Percentiles rank a stretch among this genome's conserved stretches.
Evolutionary conservation across 2,888 invertebrate genomes (phyloP).

Genomic region (Lithophane semibrunnea): DNA sequence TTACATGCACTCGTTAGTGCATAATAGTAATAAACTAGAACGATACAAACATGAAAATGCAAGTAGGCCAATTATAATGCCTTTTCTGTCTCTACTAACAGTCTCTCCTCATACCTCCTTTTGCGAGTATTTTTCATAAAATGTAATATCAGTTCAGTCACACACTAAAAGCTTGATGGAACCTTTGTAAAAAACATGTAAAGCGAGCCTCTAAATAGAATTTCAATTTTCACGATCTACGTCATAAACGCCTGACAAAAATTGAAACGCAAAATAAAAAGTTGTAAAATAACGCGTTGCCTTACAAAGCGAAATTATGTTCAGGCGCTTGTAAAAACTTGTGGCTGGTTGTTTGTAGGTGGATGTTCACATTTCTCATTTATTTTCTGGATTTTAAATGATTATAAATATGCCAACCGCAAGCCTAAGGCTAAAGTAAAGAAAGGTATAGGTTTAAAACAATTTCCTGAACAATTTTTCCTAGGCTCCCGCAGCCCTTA

Average conservation of each 20-base stretch:
- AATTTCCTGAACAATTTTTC: slow-evolving; percentile 73
- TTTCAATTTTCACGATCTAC: slow-evolving; percentile 1
- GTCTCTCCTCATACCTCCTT: background rate
- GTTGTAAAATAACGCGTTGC: slow-evolving; percentile 5
- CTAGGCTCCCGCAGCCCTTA: slow-evolving; percentile 54
- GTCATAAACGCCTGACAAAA: slow-evolving; percentile 41
- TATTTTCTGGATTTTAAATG: slow-evolving; percentile 35
- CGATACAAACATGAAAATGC: background rate
- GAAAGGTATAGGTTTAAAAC: slow-evolving; percentile 68
- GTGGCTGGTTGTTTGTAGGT: slow-evolving; percentile 32
- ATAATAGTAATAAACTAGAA: background rate
- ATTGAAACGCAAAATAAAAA: slow-evolving; percentile 33
- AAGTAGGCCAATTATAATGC: background rate
- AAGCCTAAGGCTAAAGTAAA: slow-evolving; percentile 39
- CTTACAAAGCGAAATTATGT: slow-evolving; percentile 18
- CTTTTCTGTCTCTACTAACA: background rate
- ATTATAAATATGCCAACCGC: slow-evolving; percentile 50
- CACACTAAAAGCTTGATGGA: background rate
- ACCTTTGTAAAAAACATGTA: slow-evolving; percentile 5
- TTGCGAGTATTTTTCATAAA: slow-evolving; percentile 2
- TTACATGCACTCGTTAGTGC: no score
- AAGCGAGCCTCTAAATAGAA: slow-evolving; percentile 14
- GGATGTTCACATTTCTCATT: slow-evolving; percentile 39
- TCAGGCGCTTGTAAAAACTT: slow-evolving; percentile 35
- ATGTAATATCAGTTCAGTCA: background rate